Evolutionary conservation across 1,140 invertebrate genomes (phyloP).

Genomic region (Drosophila biarmipes): DNA sequence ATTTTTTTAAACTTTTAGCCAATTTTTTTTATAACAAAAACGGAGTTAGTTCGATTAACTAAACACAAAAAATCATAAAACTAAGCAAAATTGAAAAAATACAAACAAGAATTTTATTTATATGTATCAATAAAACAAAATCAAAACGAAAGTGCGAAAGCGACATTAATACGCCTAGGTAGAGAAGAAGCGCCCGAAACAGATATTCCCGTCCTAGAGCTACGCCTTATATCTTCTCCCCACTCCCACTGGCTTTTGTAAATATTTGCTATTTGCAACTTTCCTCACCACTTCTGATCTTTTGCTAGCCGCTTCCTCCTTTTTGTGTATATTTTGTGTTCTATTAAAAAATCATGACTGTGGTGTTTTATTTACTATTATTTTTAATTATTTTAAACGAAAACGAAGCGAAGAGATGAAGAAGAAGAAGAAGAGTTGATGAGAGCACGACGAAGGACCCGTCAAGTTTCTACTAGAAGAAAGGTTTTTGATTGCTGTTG

Average conservation of each 20-base stretch:
- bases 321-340: conserved; percentile 60
- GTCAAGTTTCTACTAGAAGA: conserved; percentile 27
- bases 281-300: conserved; percentile 31
- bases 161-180: conserved; percentile 23
- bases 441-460: conserved; percentile 36
- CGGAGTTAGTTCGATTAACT: conserved; percentile 35
- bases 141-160: conserved; percentile 17
- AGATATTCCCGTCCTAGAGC: conserved; percentile 6
- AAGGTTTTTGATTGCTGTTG: conserved; percentile 33
- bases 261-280: conserved; percentile 67
- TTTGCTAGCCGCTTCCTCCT: conserved; percentile 1
- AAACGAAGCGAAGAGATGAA: conserved; percentile 41
- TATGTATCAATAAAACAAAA: conserved; percentile 41
- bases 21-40: conserved; percentile 55
- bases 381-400: conserved; percentile 75
- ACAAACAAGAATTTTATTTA: conserved; percentile 60
- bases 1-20: conserved; percentile 48
- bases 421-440: conserved; percentile 1
- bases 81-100: conserved; percentile 53
- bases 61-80: conserved; percentile 44
- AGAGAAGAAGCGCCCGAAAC: conserved; percentile 14
- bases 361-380: conserved; percentile 84
- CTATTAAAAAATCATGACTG: conserved; percentile 76
- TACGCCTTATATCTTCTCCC: not conserved
- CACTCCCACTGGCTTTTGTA: conserved; percentile 56